phyloP scores from a whole-genome alignment of 2,113 vertebrate species.

The Corythaeola cristata region DNA sequence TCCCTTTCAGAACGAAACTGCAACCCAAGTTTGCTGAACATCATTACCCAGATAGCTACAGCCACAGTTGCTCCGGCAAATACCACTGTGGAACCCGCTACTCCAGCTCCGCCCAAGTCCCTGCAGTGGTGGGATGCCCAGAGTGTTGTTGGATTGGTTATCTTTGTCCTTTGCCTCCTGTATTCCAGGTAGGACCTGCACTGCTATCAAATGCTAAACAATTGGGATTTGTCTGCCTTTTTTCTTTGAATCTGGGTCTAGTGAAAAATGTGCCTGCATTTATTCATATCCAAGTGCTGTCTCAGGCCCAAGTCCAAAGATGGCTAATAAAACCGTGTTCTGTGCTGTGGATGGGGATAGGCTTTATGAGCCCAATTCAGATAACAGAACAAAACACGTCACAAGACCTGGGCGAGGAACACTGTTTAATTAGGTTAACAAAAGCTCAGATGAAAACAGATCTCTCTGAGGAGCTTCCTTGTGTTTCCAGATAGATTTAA shows the following conservation, averaged over 20 bases:
- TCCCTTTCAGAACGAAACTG: slow-evolving; percentile 81
- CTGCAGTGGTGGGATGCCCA: slow-evolving; percentile 87
- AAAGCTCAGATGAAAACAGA: neutral
- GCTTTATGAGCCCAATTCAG: neutral
- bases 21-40: slow-evolving; percentile 87
- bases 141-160: slow-evolving; percentile 80
- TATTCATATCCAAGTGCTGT: neutral
- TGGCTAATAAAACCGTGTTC: neutral
- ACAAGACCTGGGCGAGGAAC: neutral
- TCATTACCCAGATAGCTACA: slow-evolving; percentile 79
- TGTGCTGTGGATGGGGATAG: neutral
- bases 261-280: neutral
- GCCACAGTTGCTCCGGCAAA: slow-evolving; percentile 79
- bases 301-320: neutral
- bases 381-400: neutral
- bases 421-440: neutral
- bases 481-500: neutral
- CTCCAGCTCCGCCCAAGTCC: slow-evolving; percentile 70
- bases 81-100: slow-evolving; percentile 59
- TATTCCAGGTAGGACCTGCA: slow-evolving; percentile 86
- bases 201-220: neutral
- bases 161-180: slow-evolving; percentile 90
- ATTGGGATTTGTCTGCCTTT: neutral
- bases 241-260: neutral
- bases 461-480: neutral